phyloP scores from a whole-genome alignment of 2,888 invertebrate species.

The Lasioglossum figueresi region DNA sequence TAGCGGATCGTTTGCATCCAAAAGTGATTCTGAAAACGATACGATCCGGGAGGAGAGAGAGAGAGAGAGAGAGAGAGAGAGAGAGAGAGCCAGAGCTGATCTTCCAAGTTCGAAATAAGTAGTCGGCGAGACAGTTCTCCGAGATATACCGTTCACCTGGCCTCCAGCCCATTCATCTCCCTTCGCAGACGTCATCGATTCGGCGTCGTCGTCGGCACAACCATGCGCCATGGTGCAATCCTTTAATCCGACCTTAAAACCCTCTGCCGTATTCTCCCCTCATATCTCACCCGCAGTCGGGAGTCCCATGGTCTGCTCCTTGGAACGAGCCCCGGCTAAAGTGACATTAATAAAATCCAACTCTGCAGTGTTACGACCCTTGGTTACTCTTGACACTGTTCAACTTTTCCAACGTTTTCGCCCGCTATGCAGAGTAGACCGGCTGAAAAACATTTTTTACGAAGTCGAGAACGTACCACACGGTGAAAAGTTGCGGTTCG shows the following conservation, averaged over 20 bases:
- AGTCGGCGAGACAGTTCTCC: conserved; percentile 51
- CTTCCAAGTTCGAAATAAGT: background rate
- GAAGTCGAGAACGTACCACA: too few species aligned
- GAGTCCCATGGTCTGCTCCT: conserved; percentile 29
- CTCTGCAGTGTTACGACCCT: background rate
- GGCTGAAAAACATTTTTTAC: too few species aligned
- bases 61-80: background rate
- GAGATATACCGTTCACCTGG: conserved; percentile 60
- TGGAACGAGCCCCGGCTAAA: conserved; percentile 31
- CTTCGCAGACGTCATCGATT: conserved; percentile 58
- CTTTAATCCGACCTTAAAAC: conserved; percentile 68
- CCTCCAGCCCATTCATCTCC: conserved; percentile 59
- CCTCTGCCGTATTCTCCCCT: conserved; percentile 56
- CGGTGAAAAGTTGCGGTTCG: too few species aligned
- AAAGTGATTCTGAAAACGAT: conserved; percentile 16
- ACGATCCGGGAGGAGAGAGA: background rate
- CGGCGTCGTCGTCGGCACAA: conserved; percentile 28
- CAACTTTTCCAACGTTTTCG: background rate
- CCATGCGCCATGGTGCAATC: conserved; percentile 52
- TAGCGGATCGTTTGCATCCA: background rate
- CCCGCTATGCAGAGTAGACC: background rate
- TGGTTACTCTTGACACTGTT: background rate
- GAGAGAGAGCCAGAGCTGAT: background rate
- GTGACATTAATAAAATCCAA: conserved; percentile 42
- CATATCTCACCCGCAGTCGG: conserved; percentile 40